Base-by-base conservation (phyloP, 2,113 vertebrate genomes). In the Anseranas semipalmata region DNA sequence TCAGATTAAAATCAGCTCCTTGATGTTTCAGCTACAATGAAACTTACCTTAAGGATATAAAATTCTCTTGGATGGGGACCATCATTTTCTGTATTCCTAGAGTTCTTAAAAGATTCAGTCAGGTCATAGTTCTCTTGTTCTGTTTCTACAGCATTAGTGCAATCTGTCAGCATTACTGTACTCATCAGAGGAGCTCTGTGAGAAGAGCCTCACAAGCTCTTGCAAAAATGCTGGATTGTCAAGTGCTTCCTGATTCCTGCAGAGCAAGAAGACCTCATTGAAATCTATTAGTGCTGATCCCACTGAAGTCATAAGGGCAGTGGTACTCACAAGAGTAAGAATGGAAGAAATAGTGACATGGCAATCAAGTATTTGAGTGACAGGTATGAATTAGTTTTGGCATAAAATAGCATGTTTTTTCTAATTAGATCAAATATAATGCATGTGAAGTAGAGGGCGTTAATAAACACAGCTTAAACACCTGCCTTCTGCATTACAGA, bases 91-190 rank as follows among this genome's bases (percentile, higher is more conserved):
- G 10, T 0, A 7, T 6, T 12, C 43, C 28, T 5, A 2, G 30
- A 12, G 18, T 15, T 52, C 46, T 35, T n/a, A 22, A 15, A 63
- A 45, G 62, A 33, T 19, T 68, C 1, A 0, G 1, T 22, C 67
- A 33, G 66, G 41, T 15, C 77, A 37, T 12, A 22, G 30, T 9
- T 67, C 37, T 33, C 55, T 12, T 28, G 19, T 63, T 22, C 60
- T 28, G 20, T 2, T 33, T 17, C 70, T 53, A 4, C 68, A 84
- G 50, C 41, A 2, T 4, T 5, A 28, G 24, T 25, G 39, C 46
- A 27, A 58, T 9, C 33, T 43, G 19, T 15, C 70, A 80, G 66
- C 41, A 8, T 4, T 32, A 27, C 41, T 32, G 63, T 35, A 5
- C 60, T 28, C 65, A 13, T 7, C 52, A 41, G 50, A 73, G 59